These are phyloP conservation scores for Drosophila recens DNA, from an alignment of 2,888 invertebrate species.

Conservation along the genomic window DNA sequence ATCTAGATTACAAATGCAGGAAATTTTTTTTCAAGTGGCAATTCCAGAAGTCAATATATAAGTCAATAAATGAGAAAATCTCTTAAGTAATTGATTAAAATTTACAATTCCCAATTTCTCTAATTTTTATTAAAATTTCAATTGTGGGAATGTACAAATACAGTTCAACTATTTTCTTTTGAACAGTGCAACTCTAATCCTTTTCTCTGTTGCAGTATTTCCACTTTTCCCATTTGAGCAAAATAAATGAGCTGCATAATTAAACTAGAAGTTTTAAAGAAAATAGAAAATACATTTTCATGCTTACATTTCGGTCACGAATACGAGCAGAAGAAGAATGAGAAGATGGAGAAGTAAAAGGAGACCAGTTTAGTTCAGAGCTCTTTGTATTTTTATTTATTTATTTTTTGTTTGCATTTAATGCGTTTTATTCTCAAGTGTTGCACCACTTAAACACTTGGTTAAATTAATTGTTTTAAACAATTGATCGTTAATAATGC, in stretches of 20 bases:
- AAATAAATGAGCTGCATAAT: conserved; percentile 27
- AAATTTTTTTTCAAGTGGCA: too few relatives aligned
- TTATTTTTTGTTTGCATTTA: conserved; percentile 32
- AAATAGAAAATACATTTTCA: conserved; percentile 18
- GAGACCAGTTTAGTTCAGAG: conserved; percentile 25
- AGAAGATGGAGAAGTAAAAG: conserved; percentile 7
- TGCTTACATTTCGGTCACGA: conserved; percentile 24
- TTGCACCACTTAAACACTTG: conserved; percentile 30
- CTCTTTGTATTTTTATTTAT: conserved; percentile 12
- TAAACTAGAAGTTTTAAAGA: conserved; percentile 18
- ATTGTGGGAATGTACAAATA: neutral
- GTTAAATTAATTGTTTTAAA: conserved; percentile 28
- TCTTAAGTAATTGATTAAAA: neutral
- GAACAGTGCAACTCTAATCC: neutral
- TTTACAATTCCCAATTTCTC: neutral
- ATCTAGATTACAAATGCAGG: too few relatives aligned
- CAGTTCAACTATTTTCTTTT: neutral
- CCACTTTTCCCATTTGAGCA: conserved; percentile 4
- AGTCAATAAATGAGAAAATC: too few relatives aligned
- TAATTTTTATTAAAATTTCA: neutral
- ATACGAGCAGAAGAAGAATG: conserved; percentile 18
- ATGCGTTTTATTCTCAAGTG: conserved; percentile 23
- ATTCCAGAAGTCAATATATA: too few relatives aligned
- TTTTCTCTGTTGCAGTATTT: conserved; percentile 1
- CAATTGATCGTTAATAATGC: conserved; percentile 39